phyloP scores from a whole-genome alignment of 2,113 vertebrate genomes.

The Datnioides undecimradiatus region DNA sequence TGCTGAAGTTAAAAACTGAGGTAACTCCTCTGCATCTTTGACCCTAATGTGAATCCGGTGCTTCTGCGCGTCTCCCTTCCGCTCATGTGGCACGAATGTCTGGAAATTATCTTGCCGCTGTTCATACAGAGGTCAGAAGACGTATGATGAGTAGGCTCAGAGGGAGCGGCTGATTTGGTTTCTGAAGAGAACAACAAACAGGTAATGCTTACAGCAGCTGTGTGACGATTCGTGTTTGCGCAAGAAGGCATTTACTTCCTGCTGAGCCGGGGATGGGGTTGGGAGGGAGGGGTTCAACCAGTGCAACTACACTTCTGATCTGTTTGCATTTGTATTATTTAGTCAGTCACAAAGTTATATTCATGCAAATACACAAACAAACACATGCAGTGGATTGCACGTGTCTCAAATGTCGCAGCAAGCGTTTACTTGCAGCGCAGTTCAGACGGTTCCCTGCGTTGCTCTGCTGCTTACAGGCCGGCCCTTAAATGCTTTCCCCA shows the following conservation, averaged over 20 bases:
- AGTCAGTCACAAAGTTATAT: slow-evolving; percentile 3
- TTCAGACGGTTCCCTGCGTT: background rate
- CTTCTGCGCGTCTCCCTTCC: background rate
- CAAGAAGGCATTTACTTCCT: slow-evolving; percentile 44
- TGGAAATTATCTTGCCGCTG: slow-evolving; percentile 46
- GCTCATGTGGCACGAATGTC: slow-evolving; percentile 13
- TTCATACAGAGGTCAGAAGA: slow-evolving; percentile 41
- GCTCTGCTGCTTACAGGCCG: background rate
- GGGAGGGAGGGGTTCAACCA: background rate
- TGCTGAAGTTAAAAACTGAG: too few species aligned
- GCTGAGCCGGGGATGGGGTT: slow-evolving; percentile 10
- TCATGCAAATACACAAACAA: background rate
- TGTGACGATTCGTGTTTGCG: slow-evolving; percentile 6
- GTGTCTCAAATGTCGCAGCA: background rate
- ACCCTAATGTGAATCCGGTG: background rate
- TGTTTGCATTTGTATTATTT: background rate
- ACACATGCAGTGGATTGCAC: background rate
- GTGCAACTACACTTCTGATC: background rate
- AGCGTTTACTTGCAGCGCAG: slow-evolving; percentile 16
- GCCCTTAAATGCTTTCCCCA: slow-evolving; percentile 65
- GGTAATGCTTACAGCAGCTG: slow-evolving; percentile 80
- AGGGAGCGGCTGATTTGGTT: slow-evolving; percentile 56
- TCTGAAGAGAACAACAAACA: slow-evolving; percentile 66
- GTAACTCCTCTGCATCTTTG: background rate
- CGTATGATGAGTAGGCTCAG: slow-evolving; percentile 58